These are phyloP conservation scores for Agapostemon virescens DNA, from an alignment of 2,888 invertebrate genomes.

Conservation along the genomic window DNA sequence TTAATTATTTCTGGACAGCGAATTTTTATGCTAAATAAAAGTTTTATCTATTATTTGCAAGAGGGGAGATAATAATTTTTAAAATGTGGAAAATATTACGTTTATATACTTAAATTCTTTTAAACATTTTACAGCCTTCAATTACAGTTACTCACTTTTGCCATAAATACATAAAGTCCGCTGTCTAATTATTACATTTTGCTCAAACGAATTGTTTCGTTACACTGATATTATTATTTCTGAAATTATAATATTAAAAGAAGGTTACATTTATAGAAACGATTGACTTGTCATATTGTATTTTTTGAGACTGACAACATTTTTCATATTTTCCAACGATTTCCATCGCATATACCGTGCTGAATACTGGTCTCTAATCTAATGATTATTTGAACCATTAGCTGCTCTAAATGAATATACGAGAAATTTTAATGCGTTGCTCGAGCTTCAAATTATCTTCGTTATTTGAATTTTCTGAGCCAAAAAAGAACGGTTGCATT, in stretches of 20 bases:
- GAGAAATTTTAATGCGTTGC: conserved; percentile 24
- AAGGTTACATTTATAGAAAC: neutral
- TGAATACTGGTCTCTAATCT: neutral
- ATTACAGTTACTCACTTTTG: too few species aligned
- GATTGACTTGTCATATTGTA: neutral
- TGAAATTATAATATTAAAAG: neutral
- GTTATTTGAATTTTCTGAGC: conserved; percentile 31
- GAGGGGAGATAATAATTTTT: too few species aligned
- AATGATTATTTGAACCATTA: neutral
- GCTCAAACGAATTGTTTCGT: too few species aligned
- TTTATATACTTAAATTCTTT: too few species aligned
- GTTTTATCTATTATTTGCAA: too few species aligned
- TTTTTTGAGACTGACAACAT: neutral
- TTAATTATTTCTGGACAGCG: too few species aligned
- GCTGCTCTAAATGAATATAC: neutral
- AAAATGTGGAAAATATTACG: too few species aligned
- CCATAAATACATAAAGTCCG: too few species aligned
- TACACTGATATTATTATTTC: neutral
- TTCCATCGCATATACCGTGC: neutral
- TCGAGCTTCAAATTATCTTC: conserved; percentile 33
- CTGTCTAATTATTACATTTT: too few species aligned
- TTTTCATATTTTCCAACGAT: neutral
- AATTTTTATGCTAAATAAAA: too few species aligned
- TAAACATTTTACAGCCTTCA: too few species aligned
- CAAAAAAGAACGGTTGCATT: neutral